Base-by-base conservation (phyloP, 1,140 invertebrate species). In the Nomia melanderi region DNA sequence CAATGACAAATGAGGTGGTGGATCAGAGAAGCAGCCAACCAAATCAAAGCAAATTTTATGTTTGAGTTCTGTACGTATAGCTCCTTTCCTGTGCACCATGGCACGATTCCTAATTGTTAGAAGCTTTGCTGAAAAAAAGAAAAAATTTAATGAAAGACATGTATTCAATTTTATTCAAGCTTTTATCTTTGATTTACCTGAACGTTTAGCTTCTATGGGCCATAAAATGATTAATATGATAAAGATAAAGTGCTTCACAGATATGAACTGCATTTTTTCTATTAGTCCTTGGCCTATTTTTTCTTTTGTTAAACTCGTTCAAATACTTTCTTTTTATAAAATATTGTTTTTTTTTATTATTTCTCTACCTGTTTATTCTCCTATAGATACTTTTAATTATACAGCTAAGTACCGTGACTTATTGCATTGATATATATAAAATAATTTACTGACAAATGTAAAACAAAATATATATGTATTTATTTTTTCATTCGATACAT, bases 1-100 rank as follows among this genome's bases (percentile, higher is more conserved):
- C 9, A 93, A 57, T 0, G 92, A 81, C 3, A 92, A 84, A 20
- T 83, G 82, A 12, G 86, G 77, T 14, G 87, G 84, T n/a, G 89
- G 89, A 84, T 91, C 87, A 11, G 83, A 81, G 50, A 93, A 93
- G 72, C 93, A 93, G 6, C 93, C 93, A 0, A 93, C 82, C 2
- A 91, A 66, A 41, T 93, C 92, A 65, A 86, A 93, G 81, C 92
- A 93, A 63, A 93, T 76, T 88, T 90, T 90, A 0, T 86, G 77
- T 31, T 87, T 85, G 12, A 84, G 44, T 44, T 90, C 87, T 25
- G 88, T 85, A 0, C 85, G 87, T 80, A 33, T 36, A 3, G 36
- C 29, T 27, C 66, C 50, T 76, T 85, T 54, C 77, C 88, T 86
- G 29, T 89, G 87, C 36, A 82, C 78, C 73, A 88, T 86, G 64